Percentiles rank a stretch among this genome's conserved stretches.
Conservation (phyloP, 1,140 invertebrate genomes). For the Elymnias hypermnestra region DNA sequence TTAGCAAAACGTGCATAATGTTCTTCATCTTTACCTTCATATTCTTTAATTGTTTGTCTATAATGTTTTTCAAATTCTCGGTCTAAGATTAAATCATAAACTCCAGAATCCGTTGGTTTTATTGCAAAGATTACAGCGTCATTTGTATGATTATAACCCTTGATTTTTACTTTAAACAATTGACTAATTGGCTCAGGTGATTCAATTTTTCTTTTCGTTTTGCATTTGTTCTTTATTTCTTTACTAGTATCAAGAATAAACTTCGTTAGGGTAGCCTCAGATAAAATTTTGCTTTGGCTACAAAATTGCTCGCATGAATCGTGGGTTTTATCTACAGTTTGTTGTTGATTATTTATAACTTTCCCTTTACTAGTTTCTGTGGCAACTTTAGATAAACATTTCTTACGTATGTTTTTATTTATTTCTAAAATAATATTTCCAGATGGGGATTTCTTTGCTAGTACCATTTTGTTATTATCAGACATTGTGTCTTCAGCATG, state of each 20-base stretch:
- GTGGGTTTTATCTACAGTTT: no score
- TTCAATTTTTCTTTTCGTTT: not conserved
- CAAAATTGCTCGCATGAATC: not conserved
- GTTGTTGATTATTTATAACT: no score
- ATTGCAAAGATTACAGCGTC: constrained; percentile 13
- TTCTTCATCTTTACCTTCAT: constrained; percentile 23
- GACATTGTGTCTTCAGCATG: constrained; percentile 8
- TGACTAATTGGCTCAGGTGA: not conserved
- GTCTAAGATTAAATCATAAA: constrained; percentile 43
- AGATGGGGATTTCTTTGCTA: constrained; percentile 26
- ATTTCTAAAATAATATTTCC: constrained; percentile 30
- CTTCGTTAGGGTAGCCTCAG: not conserved
- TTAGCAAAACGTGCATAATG: constrained; percentile 28
- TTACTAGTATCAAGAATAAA: not conserved
- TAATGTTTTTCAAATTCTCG: constrained; percentile 50
- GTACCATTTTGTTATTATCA: constrained; percentile 17
- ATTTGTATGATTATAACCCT: not conserved
- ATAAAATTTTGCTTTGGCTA: not conserved
- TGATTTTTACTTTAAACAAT: constrained; percentile 10
- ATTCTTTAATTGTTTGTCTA: constrained; percentile 28
- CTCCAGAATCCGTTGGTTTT: constrained; percentile 31
- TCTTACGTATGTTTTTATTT: constrained; percentile 19
- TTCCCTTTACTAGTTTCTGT: no score
- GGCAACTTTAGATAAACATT: no score
- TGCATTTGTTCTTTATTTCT: constrained; percentile 5